phyloP scores from a whole-genome alignment of 2,113 vertebrate species.

The Candoia aspera region DNA sequence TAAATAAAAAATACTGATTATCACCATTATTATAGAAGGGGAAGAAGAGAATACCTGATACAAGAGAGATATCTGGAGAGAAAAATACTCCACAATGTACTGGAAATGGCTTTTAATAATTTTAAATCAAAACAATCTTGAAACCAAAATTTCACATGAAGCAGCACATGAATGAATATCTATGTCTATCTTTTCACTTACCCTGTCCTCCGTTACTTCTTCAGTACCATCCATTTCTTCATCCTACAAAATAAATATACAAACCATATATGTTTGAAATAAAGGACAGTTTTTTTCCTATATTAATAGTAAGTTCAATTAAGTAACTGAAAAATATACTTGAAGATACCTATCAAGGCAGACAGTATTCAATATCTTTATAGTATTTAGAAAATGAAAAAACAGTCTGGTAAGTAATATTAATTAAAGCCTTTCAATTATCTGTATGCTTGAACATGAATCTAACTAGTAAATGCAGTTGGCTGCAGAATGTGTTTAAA shows the following conservation, averaged over 20 bases:
- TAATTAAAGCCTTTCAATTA: slow-evolving; percentile 1
- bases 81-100: background rate
- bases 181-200: slow-evolving; percentile 52
- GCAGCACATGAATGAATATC: background rate
- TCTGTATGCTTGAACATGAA: background rate
- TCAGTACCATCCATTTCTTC: slow-evolving; percentile 73
- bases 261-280: background rate
- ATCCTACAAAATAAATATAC: slow-evolving; percentile 61
- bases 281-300: background rate
- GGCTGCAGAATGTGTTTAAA: background rate
- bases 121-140: background rate
- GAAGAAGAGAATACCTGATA: background rate
- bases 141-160: background rate
- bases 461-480: background rate
- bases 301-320: background rate
- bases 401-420: background rate
- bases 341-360: background rate
- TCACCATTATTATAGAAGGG: background rate
- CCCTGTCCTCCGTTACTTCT: slow-evolving; percentile 68
- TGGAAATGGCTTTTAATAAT: background rate
- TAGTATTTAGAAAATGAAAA: background rate
- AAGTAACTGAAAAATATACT: background rate
- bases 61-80: background rate
- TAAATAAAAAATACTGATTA: slow-evolving; percentile 1
- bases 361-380: background rate